Conservation (phyloP, 2,113 vertebrate genomes). For the Lophotis ruficrista region DNA sequence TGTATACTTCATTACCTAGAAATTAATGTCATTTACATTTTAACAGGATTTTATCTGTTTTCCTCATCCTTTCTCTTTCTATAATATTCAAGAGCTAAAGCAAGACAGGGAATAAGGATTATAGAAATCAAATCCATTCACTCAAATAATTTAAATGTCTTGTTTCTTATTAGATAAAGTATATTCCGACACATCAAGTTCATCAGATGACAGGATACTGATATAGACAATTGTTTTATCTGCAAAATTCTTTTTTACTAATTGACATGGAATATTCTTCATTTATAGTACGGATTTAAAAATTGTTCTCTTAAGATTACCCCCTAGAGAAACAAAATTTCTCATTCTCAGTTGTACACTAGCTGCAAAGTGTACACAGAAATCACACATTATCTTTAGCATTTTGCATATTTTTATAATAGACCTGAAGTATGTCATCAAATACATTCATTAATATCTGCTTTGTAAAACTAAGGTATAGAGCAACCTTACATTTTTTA, state of each 20-base stretch:
- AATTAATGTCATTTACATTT: conserved; percentile 74
- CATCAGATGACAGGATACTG: neutral
- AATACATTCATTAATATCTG: neutral
- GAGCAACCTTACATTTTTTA: neutral
- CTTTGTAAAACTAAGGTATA: neutral
- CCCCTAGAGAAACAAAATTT: neutral
- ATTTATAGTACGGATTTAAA: neutral
- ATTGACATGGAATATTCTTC: neutral
- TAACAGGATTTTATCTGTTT: conserved; percentile 68
- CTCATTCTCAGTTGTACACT: neutral
- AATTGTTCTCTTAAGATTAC: neutral
- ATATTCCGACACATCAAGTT: neutral
- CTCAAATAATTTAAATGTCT: neutral
- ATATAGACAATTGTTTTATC: neutral
- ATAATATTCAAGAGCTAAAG: conserved; percentile 12
- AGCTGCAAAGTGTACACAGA: neutral
- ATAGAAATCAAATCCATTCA: neutral
- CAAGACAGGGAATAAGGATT: neutral
- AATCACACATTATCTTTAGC: neutral
- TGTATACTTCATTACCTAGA: conserved; percentile 63
- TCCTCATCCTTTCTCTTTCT: neutral
- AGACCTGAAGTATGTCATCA: neutral
- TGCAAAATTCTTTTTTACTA: neutral
- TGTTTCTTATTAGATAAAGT: neutral
- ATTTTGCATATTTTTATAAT: neutral